Evolutionary conservation across 2,888 invertebrate species (phyloP), one percentile per base, ranked within the genome.

Genomic region (Melinaea menophilus): DNA sequence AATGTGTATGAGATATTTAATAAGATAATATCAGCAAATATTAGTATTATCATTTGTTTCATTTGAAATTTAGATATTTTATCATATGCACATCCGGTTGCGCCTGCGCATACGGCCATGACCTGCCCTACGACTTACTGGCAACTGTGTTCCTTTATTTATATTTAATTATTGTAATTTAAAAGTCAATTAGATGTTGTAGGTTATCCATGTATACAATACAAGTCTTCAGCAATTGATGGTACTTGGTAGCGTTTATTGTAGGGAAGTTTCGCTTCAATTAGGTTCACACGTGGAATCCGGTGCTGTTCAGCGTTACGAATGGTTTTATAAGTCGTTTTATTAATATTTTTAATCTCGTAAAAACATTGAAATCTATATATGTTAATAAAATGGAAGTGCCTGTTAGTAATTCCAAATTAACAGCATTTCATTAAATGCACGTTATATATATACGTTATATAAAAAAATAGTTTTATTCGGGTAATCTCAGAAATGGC

Each of bases 111-210:
- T 83, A 76, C 83, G 86, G 83, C 88, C 89, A 84, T 88, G 88
- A 90, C 89, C 89, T 89, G 85, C 88, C 89, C 86, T 86, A 88
- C 84, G 82, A 81, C 78, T 76, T 80, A 84, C 82, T 82, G 79
- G 79, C 75, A 76, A 80, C 81, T 78, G 79, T 75, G 77, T 59
- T 84, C 63, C 75, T 73, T 75, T 78, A 79, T 81, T 75, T 59
- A 48, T 63, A 59, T 61, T 65, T 61, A 64, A 58, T 62, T 12
- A 59, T 13, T 3, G 35, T 57, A 63, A 59, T 59, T 48, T 35
- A 55, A 47, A 56, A 58, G 48, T 31, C 45, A 48, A 62, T 62
- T 55, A 59, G 45, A 64, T 59, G 33, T 46, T 46, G 48, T 31
- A 54, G 51, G 61, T 64, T 59, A 59, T 61, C 33, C 59, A n/a